Percentiles rank a stretch among this genome's conserved stretches.
Conservation (phyloP, 1,140 invertebrate genomes). For the Plodia interpunctella region DNA sequence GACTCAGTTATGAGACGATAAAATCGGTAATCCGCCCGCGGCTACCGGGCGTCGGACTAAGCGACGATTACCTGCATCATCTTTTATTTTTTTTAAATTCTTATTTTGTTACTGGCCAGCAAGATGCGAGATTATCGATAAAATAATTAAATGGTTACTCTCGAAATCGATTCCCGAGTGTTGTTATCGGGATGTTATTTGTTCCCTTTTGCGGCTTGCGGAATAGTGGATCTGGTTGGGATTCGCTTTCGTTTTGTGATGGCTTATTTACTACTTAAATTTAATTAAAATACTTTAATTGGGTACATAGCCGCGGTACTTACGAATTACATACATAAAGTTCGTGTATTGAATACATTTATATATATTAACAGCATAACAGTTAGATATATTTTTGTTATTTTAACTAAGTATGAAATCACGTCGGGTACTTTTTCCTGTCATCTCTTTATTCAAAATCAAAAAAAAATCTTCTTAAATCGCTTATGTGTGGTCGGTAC, state of each 20-base stretch:
- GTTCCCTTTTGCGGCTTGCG: conserved; percentile 57
- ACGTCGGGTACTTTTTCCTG: too few relatives aligned
- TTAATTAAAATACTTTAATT: not conserved
- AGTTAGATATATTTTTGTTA: too few relatives aligned
- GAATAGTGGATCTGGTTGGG: conserved; percentile 16
- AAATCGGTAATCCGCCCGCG: conserved; percentile 62
- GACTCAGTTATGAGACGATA: conserved; percentile 71
- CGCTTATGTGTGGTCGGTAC: too few relatives aligned
- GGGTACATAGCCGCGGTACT: not conserved
- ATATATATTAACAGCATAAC: too few relatives aligned
- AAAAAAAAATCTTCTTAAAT: too few relatives aligned
- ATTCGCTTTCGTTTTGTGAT: conserved; percentile 1
- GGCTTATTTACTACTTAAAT: not conserved
- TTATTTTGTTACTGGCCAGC: conserved; percentile 36
- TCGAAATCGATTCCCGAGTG: conserved; percentile 75
- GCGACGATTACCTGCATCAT: conserved; percentile 66
- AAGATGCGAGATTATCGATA: conserved; percentile 72
- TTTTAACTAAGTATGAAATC: too few relatives aligned
- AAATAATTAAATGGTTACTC: conserved; percentile 77
- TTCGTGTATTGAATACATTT: too few relatives aligned
- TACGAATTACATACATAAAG: too few relatives aligned
- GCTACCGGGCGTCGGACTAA: conserved; percentile 70
- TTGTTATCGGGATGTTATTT: conserved; percentile 71
- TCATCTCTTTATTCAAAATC: too few relatives aligned
- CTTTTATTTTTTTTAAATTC: conserved; percentile 40